These are phyloP conservation scores for Patella ulyssiponensis DNA, from an alignment of 2,888 invertebrate genomes.

Conservation along the genomic window DNA sequence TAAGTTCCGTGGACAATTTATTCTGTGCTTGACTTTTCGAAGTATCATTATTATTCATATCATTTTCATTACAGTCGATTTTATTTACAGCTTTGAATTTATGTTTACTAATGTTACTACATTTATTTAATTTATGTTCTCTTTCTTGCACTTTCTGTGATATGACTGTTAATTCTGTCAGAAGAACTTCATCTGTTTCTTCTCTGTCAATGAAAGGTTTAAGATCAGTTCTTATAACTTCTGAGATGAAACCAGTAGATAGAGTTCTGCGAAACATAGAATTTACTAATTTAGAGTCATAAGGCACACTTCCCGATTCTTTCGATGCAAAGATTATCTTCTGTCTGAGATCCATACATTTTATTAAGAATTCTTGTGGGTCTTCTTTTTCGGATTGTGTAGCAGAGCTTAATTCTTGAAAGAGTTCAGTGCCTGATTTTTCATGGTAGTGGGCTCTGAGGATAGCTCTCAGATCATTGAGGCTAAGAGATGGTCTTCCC, in stretches of 20 bases:
- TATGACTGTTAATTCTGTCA: background rate
- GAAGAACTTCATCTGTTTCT: background rate
- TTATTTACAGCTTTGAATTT: too few relatives aligned
- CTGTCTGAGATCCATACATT: background rate
- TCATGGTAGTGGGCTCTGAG: background rate
- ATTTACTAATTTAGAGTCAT: too few relatives aligned
- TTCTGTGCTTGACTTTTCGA: too few relatives aligned
- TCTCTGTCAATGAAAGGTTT: background rate
- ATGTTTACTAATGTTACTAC: too few relatives aligned
- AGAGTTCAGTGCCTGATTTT: constrained; percentile 3
- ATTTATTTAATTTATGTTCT: background rate
- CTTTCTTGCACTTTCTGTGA: background rate
- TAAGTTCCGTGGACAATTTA: background rate
- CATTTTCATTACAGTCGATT: too few relatives aligned
- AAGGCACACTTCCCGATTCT: too few relatives aligned
- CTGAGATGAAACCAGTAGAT: background rate
- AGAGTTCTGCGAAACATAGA: too few relatives aligned
- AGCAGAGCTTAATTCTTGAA: background rate
- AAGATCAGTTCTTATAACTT: background rate
- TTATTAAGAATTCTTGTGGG: background rate
- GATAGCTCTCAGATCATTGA: background rate
- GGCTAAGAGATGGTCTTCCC: background rate
- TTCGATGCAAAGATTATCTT: background rate
- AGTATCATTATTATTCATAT: too few relatives aligned
- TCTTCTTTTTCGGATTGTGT: background rate